Percentiles rank a stretch among this genome's conserved stretches.
Conservation (phyloP, 2,113 vertebrate species). For the Petaurus breviceps region DNA sequence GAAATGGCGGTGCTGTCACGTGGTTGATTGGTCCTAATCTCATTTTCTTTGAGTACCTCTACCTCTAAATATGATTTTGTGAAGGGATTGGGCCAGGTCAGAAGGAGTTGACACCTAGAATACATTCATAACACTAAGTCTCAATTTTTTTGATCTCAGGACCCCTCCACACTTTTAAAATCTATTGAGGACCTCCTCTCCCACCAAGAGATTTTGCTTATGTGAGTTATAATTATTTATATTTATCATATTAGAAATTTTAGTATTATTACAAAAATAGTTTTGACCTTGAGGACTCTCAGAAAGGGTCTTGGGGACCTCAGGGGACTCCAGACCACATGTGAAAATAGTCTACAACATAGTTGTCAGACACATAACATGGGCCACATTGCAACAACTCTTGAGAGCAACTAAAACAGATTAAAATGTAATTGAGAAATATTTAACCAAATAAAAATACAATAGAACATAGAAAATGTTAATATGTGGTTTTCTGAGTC, state of each 20-base stretch:
- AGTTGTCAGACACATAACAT: too few species aligned
- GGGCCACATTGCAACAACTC: too few species aligned
- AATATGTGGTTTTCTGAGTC: not conserved
- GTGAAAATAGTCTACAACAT: too few species aligned
- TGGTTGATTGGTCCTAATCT: not conserved
- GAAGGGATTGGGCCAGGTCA: too few species aligned
- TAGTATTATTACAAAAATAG: not conserved
- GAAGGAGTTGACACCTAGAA: too few species aligned
- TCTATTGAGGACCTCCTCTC: not conserved
- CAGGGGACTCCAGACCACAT: too few species aligned
- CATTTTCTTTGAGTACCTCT: not conserved
- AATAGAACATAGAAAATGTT: not conserved
- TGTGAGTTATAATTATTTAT: not conserved
- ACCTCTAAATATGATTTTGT: too few species aligned
- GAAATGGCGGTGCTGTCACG: not conserved
- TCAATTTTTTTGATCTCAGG: too few species aligned
- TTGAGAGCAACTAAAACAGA: too few species aligned
- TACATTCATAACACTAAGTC: too few species aligned
- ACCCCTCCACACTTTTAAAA: too few species aligned
- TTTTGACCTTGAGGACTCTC: not conserved
- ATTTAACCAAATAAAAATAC: not conserved
- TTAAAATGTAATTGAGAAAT: not conserved
- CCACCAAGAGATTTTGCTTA: not conserved
- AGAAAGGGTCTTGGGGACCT: not conserved
- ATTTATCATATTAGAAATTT: not conserved